phyloP scores from a whole-genome alignment of 37 sponge, comb jelly and placozoan species.

The Dysidea cf. avara region DNA sequence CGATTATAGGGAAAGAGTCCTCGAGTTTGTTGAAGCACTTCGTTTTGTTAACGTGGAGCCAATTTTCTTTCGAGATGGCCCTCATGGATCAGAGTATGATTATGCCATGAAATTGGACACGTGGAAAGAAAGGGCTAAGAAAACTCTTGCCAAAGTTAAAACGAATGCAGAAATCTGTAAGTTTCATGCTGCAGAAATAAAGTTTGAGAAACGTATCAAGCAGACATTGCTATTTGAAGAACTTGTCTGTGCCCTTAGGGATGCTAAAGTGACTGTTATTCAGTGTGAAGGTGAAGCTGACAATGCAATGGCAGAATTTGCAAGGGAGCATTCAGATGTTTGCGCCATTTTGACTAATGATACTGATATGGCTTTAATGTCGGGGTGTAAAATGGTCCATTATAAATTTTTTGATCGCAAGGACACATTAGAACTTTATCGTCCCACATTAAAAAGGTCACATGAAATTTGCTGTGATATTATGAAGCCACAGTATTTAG shows the following conservation, averaged over 20 bases:
- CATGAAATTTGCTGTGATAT: slow-evolving; percentile 16
- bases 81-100: slow-evolving; percentile 3
- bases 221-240: background rate
- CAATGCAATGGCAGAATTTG: slow-evolving; percentile 13
- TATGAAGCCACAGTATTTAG: slow-evolving; percentile 12
- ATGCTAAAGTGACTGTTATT: slow-evolving; percentile 15
- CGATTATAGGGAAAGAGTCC: slow-evolving; percentile 13
- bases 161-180: background rate
- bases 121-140: background rate
- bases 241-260: slow-evolving; percentile 3
- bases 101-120: background rate
- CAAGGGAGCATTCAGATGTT: slow-evolving; percentile 11
- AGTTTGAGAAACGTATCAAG: background rate
- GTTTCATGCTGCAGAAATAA: background rate
- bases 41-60: slow-evolving; percentile 23
- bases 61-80: slow-evolving; percentile 46
- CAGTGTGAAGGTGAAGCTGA: slow-evolving; percentile 27
- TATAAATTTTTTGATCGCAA: slow-evolving; percentile 29
- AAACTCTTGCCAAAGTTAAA: background rate
- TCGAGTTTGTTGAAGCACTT: slow-evolving; percentile 44
- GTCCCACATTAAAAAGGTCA: background rate
- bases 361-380: slow-evolving; percentile 43
- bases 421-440: background rate
- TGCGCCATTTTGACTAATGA: slow-evolving; percentile 53
- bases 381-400: slow-evolving; percentile 17